Conservation (phyloP, 2,888 invertebrate genomes). For the Neuroscelio doddi region DNA sequence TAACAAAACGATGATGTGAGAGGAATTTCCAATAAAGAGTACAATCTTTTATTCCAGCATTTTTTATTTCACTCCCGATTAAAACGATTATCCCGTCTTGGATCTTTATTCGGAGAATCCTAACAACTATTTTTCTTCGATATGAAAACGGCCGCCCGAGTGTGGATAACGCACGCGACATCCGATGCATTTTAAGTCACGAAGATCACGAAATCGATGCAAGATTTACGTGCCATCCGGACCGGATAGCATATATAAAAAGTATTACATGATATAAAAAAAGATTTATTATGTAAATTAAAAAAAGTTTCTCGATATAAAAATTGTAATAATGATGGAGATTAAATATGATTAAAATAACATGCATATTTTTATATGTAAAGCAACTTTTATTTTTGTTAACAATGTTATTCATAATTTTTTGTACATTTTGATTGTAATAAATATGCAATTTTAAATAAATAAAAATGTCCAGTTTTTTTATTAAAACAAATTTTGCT, state of each 20-base stretch:
- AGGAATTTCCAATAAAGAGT: conserved; percentile 69
- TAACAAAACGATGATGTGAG: conserved; percentile 45
- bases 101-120: background rate
- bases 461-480: too few relatives aligned
- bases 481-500: too few relatives aligned
- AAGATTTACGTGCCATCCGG: conserved; percentile 55
- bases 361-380: too few relatives aligned
- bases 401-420: too few relatives aligned
- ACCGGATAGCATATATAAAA: conserved; percentile 3
- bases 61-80: background rate
- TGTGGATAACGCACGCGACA: conserved; percentile 3
- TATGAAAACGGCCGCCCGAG: background rate
- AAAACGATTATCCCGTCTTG: background rate
- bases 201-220: conserved; percentile 8
- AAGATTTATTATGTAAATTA: too few relatives aligned
- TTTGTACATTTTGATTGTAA: too few relatives aligned
- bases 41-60: conserved; percentile 55
- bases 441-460: too few relatives aligned
- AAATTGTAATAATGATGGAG: too few relatives aligned
- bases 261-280: background rate
- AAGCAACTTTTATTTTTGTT: too few relatives aligned
- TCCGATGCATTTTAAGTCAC: conserved; percentile 25
- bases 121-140: background rate
- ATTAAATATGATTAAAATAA: too few relatives aligned
- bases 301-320: too few relatives aligned